Evolutionary conservation across 2,888 invertebrate genomes (phyloP).

Genomic region (Parascotia fuliginaria): DNA sequence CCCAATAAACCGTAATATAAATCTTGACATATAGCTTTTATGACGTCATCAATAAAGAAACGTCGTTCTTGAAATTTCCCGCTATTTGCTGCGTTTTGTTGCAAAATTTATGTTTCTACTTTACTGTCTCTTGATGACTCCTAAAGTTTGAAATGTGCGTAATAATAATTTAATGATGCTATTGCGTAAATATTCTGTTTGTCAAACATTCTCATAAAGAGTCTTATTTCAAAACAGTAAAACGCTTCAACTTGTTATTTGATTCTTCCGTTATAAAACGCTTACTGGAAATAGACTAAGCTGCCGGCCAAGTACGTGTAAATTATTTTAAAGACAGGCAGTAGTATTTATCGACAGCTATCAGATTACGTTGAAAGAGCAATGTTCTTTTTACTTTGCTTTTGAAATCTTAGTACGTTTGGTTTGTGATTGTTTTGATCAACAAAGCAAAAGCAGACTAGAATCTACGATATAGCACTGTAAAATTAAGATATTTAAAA

Average conservation of each 20-base stretch:
- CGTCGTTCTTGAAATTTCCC: conserved; percentile 25
- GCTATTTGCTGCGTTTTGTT: conserved; percentile 33
- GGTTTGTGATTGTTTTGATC: too few species aligned
- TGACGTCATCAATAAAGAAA: conserved; percentile 22
- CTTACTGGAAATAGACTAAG: background rate
- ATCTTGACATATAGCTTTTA: conserved; percentile 31
- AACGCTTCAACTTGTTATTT: conserved; percentile 12
- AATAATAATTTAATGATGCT: conserved; percentile 43
- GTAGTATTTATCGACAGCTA: too few species aligned
- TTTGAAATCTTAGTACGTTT: too few species aligned
- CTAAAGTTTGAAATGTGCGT: conserved; percentile 39
- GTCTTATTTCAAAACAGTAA: conserved; percentile 21
- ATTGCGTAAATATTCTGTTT: conserved; percentile 37
- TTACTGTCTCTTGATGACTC: conserved; percentile 40
- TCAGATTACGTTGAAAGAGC: too few species aligned
- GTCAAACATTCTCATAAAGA: conserved; percentile 36
- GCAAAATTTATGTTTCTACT: conserved; percentile 37
- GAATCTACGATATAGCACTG: too few species aligned
- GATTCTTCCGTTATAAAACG: conserved; percentile 6
- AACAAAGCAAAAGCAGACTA: too few species aligned
- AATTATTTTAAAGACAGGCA: too few species aligned
- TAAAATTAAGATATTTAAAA: too few species aligned
- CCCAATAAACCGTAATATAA: conserved; percentile 43
- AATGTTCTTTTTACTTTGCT: too few species aligned
- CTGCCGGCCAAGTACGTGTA: too few species aligned